phyloP scores from a whole-genome alignment of 2,797 vertebrate genomes.

The Meriones psammophilus region DNA sequence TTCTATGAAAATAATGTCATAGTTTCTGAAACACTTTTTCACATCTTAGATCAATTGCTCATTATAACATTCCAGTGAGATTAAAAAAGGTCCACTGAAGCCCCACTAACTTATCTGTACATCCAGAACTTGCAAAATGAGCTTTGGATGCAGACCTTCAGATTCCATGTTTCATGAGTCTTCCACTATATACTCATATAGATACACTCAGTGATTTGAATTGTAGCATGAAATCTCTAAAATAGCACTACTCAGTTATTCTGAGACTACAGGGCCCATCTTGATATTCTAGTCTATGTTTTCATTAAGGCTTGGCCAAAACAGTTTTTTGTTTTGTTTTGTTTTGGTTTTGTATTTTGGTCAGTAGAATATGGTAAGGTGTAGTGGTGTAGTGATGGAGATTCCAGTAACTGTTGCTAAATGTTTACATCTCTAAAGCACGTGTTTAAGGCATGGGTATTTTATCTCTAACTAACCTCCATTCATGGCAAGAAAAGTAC shows the following conservation, averaged over 20 bases:
- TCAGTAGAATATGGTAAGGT: not conserved
- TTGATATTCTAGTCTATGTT: not conserved
- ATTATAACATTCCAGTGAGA: not conserved
- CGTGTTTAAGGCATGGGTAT: not conserved
- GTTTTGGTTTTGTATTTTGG: not conserved
- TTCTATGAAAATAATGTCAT: slow-evolving; percentile 37
- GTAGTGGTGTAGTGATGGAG: not conserved
- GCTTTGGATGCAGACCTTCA: not conserved
- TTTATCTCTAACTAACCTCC: not conserved
- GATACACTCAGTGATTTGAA: not conserved
- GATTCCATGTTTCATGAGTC: not conserved
- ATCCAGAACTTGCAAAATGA: slow-evolving; percentile 11
- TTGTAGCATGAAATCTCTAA: slow-evolving; percentile 9
- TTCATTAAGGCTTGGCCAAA: not conserved
- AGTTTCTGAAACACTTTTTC: slow-evolving; percentile 25
- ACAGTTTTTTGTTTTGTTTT: not conserved
- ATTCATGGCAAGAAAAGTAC: not conserved
- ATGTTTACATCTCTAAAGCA: slow-evolving; percentile 18
- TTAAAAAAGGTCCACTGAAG: not conserved
- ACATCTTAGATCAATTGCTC: not conserved
- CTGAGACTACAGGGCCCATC: not conserved
- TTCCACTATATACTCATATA: not conserved
- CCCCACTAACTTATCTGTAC: not conserved
- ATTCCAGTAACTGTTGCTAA: slow-evolving; percentile 43
- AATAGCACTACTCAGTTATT: not conserved